Percentiles rank a stretch among this genome's conserved stretches.
phyloP scores from a whole-genome alignment of 2,113 vertebrate genomes.

The Accipiter virgatus region DNA sequence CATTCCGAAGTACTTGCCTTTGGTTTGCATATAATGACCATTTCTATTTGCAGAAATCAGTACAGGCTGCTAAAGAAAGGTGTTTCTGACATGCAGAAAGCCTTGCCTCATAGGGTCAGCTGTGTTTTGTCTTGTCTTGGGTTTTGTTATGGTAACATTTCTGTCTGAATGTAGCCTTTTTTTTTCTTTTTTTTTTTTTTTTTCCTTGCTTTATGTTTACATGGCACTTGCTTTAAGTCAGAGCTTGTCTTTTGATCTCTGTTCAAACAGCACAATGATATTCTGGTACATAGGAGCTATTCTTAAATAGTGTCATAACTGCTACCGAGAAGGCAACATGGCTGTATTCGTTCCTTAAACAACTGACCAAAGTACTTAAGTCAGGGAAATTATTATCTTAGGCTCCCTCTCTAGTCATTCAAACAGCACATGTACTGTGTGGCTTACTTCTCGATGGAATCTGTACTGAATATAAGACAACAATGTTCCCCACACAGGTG shows the following conservation, averaged over 20 bases:
- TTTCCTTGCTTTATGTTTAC: accelerated
- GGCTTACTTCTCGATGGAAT: not conserved
- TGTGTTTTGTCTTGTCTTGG: not conserved
- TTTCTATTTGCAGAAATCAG: not conserved
- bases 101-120: not conserved
- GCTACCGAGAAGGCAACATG: not conserved
- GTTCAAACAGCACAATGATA: not conserved
- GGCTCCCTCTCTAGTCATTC: not conserved
- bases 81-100: not conserved
- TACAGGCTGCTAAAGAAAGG: not conserved
- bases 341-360: not conserved
- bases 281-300: not conserved
- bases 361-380: no score
- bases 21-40: not conserved
- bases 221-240: not conserved
- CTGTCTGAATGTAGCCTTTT: not conserved
- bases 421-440: not conserved
- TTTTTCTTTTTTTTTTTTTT: not conserved
- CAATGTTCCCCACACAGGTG: not conserved
- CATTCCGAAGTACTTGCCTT: not conserved
- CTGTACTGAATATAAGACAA: not conserved
- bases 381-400: not conserved
- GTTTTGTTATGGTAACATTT: not conserved
- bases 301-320: not conserved
- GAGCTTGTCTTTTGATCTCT: not conserved